A percentile compares a stretch with the other conserved stretches of the same genome.
Evolutionary conservation across 2,797 vertebrate species (phyloP).

Genomic region (Coranthus polyacanthus): DNA sequence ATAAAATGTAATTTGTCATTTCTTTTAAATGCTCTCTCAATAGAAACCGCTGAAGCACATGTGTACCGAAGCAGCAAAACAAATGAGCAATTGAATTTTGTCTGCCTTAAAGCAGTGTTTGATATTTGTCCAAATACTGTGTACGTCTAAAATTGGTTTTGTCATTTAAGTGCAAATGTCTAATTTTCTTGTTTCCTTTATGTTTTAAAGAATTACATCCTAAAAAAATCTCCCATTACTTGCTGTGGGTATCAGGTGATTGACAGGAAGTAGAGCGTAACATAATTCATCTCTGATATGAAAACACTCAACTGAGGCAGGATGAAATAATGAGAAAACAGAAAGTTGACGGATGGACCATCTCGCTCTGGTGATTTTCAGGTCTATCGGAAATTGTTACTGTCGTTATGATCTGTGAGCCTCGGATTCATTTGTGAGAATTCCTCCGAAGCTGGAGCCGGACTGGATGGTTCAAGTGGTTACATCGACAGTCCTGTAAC

Average conservation of each 20-base stretch:
- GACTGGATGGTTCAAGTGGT: background rate
- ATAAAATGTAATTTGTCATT: too few relatives aligned
- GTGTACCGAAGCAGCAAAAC: too few relatives aligned
- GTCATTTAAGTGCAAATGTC: background rate
- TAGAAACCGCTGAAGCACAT: background rate
- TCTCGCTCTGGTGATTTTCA: background rate
- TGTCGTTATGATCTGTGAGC: background rate
- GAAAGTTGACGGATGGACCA: conserved; percentile 8
- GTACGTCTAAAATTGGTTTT: background rate
- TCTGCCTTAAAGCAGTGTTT: background rate
- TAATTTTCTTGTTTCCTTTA: too few relatives aligned
- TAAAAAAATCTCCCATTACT: background rate
- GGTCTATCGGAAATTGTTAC: conserved; percentile 19
- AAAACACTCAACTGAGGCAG: conserved; percentile 17
- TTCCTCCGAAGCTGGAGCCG: background rate
- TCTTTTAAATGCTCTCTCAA: too few relatives aligned
- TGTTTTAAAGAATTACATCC: background rate
- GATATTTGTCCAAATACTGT: background rate
- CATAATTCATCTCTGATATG: conserved; percentile 10
- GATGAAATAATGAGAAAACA: conserved; percentile 29
- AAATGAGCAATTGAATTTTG: background rate
- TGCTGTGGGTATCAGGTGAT: conserved; percentile 13
- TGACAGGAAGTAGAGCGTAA: conserved; percentile 36
- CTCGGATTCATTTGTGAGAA: conserved; percentile 14
- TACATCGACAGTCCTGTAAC: background rate